Conservation (phyloP, 2,797 vertebrate genomes). For the Hippocampus kuda region DNA sequence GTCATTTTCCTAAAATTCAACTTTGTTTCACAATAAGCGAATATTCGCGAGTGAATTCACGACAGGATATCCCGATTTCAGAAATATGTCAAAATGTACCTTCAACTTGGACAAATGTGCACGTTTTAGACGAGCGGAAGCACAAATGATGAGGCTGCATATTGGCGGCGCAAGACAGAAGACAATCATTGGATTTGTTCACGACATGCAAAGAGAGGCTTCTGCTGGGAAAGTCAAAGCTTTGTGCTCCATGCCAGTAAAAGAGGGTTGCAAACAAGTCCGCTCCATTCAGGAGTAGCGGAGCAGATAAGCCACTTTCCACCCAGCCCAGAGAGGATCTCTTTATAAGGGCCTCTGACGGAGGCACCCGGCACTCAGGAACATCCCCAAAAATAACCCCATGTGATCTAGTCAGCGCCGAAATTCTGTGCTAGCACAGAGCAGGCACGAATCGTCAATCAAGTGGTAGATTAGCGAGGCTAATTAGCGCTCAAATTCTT, state of each 20-base stretch:
- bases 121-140: not conserved
- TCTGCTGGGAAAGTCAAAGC: constrained; percentile 16
- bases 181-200: not conserved
- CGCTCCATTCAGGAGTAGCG: constrained; percentile 47
- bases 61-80: no score
- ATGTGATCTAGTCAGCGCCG: constrained; percentile 13
- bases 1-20: not conserved
- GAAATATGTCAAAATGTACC: no score
- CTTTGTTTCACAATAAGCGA: not conserved
- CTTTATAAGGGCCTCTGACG: constrained; percentile 65
- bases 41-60: no score
- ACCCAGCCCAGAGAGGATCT: constrained; percentile 45
- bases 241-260: constrained; percentile 29
- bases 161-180: not conserved
- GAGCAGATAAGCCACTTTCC: constrained; percentile 64
- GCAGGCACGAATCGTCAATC: not conserved
- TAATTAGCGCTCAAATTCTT: not conserved
- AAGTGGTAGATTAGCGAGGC: not conserved
- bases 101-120: no score
- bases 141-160: not conserved
- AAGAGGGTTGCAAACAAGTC: constrained; percentile 50
- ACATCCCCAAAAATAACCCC: constrained; percentile 62
- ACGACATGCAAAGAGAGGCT: not conserved
- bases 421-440: constrained; percentile 34
- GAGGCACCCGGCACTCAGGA: constrained; percentile 31